A percentile compares a stretch with the other conserved stretches of the same genome.
These are phyloP conservation scores for Glaucopsyche alexis DNA, from an alignment of 2,888 invertebrate genomes.

Conservation along the genomic window DNA sequence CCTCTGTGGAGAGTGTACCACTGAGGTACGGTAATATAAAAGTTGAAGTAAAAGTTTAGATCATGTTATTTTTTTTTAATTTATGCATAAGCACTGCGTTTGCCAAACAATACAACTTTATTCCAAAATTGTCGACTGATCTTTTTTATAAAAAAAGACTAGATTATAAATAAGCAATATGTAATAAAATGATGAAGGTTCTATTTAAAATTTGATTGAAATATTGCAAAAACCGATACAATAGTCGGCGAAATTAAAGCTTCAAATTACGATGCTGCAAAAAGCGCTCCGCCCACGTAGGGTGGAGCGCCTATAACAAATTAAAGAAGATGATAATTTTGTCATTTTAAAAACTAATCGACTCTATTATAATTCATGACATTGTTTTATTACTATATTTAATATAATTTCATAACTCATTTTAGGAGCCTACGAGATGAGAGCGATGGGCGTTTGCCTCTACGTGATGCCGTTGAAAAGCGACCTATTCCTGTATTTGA, in stretches of 20 bases:
- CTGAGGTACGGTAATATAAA: slow-evolving; percentile 54
- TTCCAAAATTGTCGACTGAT: too few relatives aligned
- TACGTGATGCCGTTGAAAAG: slow-evolving; percentile 86
- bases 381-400: background rate
- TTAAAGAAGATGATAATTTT: background rate
- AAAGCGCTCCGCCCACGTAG: background rate
- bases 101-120: too few relatives aligned
- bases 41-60: too few relatives aligned
- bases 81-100: too few relatives aligned
- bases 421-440: slow-evolving; percentile 58
- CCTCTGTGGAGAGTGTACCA: slow-evolving; percentile 88
- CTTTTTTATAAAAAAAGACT: too few relatives aligned
- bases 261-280: background rate
- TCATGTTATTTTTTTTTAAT: too few relatives aligned
- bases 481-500: slow-evolving; percentile 69
- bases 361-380: background rate
- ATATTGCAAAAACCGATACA: background rate
- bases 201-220: background rate
- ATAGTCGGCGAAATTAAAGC: background rate
- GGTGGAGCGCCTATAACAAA: background rate
- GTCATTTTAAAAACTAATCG: background rate
- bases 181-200: background rate
- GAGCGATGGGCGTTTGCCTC: slow-evolving; percentile 76
- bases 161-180: background rate
- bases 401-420: background rate